These are phyloP conservation scores for Hoplias malabaricus DNA, from an alignment of 2,113 vertebrate species.

Conservation along the genomic window DNA sequence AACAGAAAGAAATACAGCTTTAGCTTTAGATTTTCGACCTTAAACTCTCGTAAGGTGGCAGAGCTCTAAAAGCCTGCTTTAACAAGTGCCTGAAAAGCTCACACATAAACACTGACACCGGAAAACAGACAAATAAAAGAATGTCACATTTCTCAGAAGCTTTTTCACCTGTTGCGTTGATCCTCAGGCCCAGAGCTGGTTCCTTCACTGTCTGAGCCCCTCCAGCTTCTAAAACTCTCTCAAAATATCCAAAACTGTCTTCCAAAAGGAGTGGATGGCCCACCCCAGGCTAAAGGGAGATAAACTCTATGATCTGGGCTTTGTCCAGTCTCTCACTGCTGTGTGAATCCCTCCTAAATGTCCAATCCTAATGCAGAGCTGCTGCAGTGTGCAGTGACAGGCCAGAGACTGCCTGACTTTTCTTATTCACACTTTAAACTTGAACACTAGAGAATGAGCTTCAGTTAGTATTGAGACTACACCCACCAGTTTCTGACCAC, in stretches of 20 bases:
- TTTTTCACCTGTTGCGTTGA: conserved; percentile 17
- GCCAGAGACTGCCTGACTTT: conserved; percentile 33
- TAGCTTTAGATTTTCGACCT: not conserved
- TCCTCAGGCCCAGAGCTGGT: not conserved
- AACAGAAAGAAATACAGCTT: not conserved
- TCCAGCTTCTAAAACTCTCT: not conserved
- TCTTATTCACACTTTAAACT: conserved; percentile 69
- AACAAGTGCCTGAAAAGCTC: too few relatives aligned
- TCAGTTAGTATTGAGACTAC: conserved; percentile 53
- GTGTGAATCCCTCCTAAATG: conserved; percentile 7
- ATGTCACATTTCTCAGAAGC: not conserved
- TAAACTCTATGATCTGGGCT: too few relatives aligned
- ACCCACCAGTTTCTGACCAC: conserved; percentile 69
- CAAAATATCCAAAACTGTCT: not conserved
- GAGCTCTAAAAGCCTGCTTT: too few relatives aligned
- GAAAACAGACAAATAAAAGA: not conserved
- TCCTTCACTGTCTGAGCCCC: not conserved
- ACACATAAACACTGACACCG: too few relatives aligned
- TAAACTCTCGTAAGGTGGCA: too few relatives aligned
- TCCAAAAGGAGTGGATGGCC: not conserved
- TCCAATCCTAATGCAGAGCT: not conserved
- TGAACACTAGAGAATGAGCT: conserved; percentile 1
- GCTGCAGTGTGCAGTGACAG: conserved; percentile 37
- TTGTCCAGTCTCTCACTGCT: too few relatives aligned
- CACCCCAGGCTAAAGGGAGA: not conserved